Conservation (phyloP, 2,113 vertebrate genomes). For the Mesembrinibis cayennensis region DNA sequence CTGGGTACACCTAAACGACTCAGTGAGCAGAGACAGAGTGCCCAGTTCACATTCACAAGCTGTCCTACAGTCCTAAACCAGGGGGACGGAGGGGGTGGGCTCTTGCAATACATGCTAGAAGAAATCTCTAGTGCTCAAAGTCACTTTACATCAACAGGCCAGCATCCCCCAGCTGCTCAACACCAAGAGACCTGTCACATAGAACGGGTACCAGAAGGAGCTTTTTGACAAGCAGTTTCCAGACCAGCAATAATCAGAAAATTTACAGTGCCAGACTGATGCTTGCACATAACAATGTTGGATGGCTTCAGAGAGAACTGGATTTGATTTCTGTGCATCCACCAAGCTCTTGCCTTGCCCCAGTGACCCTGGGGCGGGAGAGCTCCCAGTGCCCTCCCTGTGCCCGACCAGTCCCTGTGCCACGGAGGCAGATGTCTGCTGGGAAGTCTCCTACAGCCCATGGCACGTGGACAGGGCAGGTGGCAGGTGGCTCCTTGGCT, state of each 20-base stretch:
- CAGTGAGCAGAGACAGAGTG: accelerated
- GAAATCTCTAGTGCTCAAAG: neutral
- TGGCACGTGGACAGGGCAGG: neutral
- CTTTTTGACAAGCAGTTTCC: neutral
- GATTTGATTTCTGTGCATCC: neutral
- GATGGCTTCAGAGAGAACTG: neutral
- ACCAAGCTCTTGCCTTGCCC: neutral
- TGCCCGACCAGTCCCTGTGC: neutral
- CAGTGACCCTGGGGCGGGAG: neutral
- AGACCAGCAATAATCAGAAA: neutral
- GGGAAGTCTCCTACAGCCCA: neutral
- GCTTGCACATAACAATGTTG: neutral
- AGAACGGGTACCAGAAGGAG: neutral
- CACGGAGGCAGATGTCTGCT: neutral
- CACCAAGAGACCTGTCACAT: neutral
- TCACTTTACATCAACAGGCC: neutral
- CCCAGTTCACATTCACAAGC: neutral
- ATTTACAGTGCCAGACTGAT: neutral
- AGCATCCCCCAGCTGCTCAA: neutral
- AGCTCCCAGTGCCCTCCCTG: neutral
- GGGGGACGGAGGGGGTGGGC: neutral
- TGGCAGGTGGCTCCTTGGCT: neutral
- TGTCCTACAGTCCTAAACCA: neutral
- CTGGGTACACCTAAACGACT: accelerated
- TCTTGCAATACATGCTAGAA: neutral